phyloP scores from a whole-genome alignment of 2,113 vertebrate species.

The Edolisoma coerulescens region DNA sequence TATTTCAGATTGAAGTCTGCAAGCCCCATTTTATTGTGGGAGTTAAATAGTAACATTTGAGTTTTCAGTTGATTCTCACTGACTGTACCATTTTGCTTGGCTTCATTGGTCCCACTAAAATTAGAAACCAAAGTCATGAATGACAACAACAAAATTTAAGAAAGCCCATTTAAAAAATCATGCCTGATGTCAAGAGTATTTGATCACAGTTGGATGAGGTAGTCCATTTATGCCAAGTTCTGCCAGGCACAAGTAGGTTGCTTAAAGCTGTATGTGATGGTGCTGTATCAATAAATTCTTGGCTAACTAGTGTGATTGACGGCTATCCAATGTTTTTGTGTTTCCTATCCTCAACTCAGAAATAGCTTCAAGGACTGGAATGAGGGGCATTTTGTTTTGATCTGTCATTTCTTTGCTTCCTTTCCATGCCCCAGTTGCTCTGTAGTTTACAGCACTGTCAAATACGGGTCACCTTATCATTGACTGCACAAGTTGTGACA shows the following conservation, averaged over 20 bases:
- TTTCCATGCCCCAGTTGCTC: neutral
- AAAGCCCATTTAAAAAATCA: neutral
- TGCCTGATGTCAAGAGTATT: neutral
- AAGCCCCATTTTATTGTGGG: neutral
- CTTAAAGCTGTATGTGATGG: neutral
- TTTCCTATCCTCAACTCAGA: neutral
- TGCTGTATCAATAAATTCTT: neutral
- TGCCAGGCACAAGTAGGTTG: neutral
- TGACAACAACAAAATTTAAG: neutral
- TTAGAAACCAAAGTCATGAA: neutral
- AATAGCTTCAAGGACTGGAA: neutral
- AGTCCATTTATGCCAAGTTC: neutral
- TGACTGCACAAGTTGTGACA: neutral
- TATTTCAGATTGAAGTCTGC: neutral
- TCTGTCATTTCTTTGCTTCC: neutral
- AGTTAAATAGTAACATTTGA: neutral
- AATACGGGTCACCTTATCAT: neutral
- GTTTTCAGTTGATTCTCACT: neutral
- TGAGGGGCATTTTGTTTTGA: neutral
- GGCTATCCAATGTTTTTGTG: neutral
- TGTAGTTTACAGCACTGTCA: neutral
- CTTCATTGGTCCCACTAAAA: neutral
- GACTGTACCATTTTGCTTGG: neutral
- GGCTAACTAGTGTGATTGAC: neutral
- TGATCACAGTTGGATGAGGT: neutral